Base-by-base conservation (phyloP, 2,888 invertebrate species). In the Clivina fossor region DNA sequence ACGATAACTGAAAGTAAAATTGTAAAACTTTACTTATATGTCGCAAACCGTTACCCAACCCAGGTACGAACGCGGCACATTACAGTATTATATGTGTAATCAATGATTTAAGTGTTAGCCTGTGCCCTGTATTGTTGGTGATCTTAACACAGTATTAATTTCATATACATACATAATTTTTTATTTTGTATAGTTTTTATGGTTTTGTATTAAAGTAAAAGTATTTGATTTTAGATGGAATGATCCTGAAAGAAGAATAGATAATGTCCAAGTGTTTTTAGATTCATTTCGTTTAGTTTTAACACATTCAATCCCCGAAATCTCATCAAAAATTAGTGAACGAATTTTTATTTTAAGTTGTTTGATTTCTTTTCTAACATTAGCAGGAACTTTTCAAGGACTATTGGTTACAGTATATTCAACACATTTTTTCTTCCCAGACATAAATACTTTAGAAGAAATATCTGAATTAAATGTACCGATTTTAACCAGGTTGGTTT, bases 331-430 rank as follows among this genome's bases (percentile, higher is more conserved):
- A 22, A 37, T 18, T 11, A 18, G 38, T 18, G 59, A 68, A 55
- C 58, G 71, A 51, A 48, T 71, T 8, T 65, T 73, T 50, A 38
- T 72, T n/a, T 63, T 63, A 4, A 53, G 64, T 4, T 69, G 68
- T 53, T 58, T 77, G 8, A 48, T 74, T 2, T 69, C 74, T 30
- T 72, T 71, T 22, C 61, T 78, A 2, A 74, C 76, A 1, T 62
- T 75, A 11, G 66, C 68, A 15, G 70, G 71, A 0, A 66, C 70
- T 22, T 74, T 76, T 57, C 71, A 76, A 62, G 76, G 77, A 7
- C 69, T 70, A 15, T 63, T 79, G 43, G 70, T 76, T 32, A 73
- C 69, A 28, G 73, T 74, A 2, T 75, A 74, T 57, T 72, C 73
- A 20, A 71, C 68, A n/a, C 68, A 68, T 18, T 69, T 71, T 9